Percentiles rank a stretch among this genome's conserved stretches.
These are phyloP conservation scores for Rostratula benghalensis DNA, from an alignment of 2,113 vertebrate species.

Conservation along the genomic window DNA sequence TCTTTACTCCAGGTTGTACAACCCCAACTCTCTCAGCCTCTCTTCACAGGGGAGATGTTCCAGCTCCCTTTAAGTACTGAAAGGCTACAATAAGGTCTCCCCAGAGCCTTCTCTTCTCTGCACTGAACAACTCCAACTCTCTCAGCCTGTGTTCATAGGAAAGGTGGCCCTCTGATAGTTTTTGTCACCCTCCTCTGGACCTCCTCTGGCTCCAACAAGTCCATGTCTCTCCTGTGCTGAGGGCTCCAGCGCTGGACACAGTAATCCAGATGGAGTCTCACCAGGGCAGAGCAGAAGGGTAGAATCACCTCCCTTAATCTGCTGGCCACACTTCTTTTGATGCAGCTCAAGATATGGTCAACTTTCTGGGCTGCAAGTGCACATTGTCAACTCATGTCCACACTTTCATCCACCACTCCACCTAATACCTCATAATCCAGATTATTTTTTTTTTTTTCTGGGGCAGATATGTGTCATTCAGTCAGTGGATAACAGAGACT, in stretches of 20 bases:
- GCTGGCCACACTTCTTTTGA: too few relatives aligned
- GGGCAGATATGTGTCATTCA: slow-evolving; percentile 1
- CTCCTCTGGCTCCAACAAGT: neutral
- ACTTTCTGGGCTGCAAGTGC: neutral
- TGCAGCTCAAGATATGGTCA: neutral
- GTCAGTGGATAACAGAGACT: neutral
- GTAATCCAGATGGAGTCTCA: neutral
- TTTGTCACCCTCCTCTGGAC: neutral
- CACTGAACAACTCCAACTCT: too few relatives aligned
- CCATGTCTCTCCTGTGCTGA: neutral
- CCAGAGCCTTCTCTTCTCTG: too few relatives aligned
- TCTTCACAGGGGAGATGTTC: neutral
- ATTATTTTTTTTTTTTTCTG: too few relatives aligned
- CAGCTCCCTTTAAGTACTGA: neutral
- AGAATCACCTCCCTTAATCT: neutral
- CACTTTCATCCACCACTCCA: neutral
- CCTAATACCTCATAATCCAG: too few relatives aligned
- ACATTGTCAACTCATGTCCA: neutral
- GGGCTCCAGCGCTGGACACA: neutral
- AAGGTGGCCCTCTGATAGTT: neutral
- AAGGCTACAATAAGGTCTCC: too few relatives aligned
- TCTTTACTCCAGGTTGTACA: neutral
- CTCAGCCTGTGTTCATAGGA: too few relatives aligned
- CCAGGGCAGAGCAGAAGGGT: neutral
- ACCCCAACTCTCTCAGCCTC: neutral